These are phyloP conservation scores for Pandemis cinnamomeana DNA, from an alignment of 2,888 invertebrate genomes.

Conservation along the genomic window DNA sequence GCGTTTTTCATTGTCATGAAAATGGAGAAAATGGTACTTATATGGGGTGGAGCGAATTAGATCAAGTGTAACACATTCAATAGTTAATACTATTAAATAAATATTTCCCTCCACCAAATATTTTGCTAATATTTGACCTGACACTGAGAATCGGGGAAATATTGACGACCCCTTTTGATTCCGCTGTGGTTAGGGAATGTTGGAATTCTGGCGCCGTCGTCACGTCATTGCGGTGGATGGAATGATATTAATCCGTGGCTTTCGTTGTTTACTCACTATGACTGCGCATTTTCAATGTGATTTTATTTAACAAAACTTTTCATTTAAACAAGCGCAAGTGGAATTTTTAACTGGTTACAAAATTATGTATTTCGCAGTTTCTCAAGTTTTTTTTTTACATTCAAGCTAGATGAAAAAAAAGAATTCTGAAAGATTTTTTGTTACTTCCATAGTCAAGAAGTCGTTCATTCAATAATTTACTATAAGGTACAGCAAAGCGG, in stretches of 20 bases:
- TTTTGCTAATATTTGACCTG: slow-evolving; percentile 15
- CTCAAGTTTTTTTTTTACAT: too few species aligned
- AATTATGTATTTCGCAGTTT: too few species aligned
- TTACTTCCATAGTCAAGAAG: neutral
- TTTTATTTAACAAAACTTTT: neutral
- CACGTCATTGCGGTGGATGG: slow-evolving; percentile 21
- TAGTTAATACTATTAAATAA: too few species aligned
- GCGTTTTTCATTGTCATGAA: too few species aligned
- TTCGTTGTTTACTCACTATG: slow-evolving; percentile 8
- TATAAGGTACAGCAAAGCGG: too few species aligned
- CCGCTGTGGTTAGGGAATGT: slow-evolving; percentile 23
- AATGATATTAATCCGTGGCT: slow-evolving; percentile 26
- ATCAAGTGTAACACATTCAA: too few species aligned
- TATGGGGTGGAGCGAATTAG: too few species aligned
- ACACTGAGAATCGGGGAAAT: slow-evolving; percentile 23
- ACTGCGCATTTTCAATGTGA: neutral
- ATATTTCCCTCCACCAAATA: neutral
- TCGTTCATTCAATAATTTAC: too few species aligned
- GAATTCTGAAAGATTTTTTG: neutral
- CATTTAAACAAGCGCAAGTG: too few species aligned
- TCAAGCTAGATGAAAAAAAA: too few species aligned
- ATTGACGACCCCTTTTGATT: slow-evolving; percentile 27
- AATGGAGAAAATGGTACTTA: too few species aligned
- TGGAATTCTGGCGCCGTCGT: slow-evolving; percentile 8
- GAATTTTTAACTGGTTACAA: too few species aligned